Base-by-base conservation (phyloP, 1,140 invertebrate species). In the Macrostomum lignano region DNA sequence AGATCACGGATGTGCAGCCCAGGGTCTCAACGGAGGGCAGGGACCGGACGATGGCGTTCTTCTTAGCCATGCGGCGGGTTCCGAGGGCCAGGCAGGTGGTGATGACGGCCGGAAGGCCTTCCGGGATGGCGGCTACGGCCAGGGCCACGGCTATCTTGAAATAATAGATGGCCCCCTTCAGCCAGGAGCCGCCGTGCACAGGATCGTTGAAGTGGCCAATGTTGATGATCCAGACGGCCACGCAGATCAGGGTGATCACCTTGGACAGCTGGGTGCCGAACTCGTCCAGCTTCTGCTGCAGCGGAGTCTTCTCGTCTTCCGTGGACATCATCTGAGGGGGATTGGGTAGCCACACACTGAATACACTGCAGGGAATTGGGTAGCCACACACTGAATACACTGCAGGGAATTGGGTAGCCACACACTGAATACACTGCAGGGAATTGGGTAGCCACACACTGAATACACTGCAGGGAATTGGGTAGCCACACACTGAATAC, bases 171-270 rank as follows among this genome's bases (percentile, higher is more conserved):
- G 91, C 91, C 44, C 91, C 91, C 65, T 25, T 96, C 51, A 98
- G 75, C 91, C 91, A 98, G 35, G 86, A 94, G 41, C 91, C 91
- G 53, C 91, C 91, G 58, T 99, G 91, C 47, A 84, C 84, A 29
- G 91, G 91, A 33, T 33, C 32, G 11, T 33, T 33, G 63, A 98
- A 96, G 60, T 98, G 88, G 36, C 88, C 91, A 59, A 99, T 98
- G 64, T 99, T 99, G 60, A 99, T 98, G 40, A 88, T 88, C 91
- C 91, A 99, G 9, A 98, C 91, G 62, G 88, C 88, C 40, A 99
- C 78, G 62, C 91, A 99, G 55, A 99, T 98, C 28, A 98, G 15
- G 17, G 36, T 40, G 19, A 37, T 35, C 19, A 55, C 54, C 58
- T 99, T 99, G 26, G 91, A 98, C 42, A 99, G 62, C 61, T 99